Conservation (phyloP, 1,140 invertebrate genomes). For the Microplitis demolitor region DNA sequence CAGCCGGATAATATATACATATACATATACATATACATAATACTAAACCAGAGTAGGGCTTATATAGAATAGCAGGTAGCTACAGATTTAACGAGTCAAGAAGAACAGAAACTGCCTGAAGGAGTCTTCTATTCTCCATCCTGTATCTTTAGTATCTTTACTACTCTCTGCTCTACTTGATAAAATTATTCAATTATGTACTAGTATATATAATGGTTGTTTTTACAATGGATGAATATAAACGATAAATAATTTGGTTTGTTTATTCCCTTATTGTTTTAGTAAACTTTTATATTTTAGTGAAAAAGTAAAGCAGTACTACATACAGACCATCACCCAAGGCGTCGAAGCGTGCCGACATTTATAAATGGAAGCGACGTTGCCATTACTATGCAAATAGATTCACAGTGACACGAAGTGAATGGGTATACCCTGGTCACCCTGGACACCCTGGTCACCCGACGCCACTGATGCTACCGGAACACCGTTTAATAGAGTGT, state of each 20-base stretch:
- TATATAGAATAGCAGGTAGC: too few species aligned
- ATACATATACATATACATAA: too few species aligned
- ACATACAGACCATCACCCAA: neutral
- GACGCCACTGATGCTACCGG: slow-evolving; percentile 29
- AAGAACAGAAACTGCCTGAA: slow-evolving; percentile 5
- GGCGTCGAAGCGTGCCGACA: slow-evolving; percentile 31
- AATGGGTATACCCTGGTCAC: slow-evolving; percentile 47
- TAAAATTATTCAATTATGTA: neutral
- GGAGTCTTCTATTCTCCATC: neutral
- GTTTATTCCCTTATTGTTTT: neutral
- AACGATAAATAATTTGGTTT: too few species aligned
- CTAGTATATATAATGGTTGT: too few species aligned
- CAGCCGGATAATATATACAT: neutral
- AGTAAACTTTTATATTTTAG: neutral
- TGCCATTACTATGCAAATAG: slow-evolving; percentile 60
- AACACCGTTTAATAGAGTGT: slow-evolving; percentile 57
- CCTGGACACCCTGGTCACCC: slow-evolving; percentile 30
- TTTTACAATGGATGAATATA: too few species aligned
- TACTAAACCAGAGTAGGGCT: too few species aligned
- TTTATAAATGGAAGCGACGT: slow-evolving; percentile 44
- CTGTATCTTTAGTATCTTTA: neutral
- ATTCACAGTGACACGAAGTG: slow-evolving; percentile 54
- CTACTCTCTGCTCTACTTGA: neutral
- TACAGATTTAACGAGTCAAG: slow-evolving; percentile 15
- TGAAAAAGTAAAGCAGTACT: neutral